Conservation (phyloP, 2,888 invertebrate genomes). For the Ellobium chinense region DNA sequence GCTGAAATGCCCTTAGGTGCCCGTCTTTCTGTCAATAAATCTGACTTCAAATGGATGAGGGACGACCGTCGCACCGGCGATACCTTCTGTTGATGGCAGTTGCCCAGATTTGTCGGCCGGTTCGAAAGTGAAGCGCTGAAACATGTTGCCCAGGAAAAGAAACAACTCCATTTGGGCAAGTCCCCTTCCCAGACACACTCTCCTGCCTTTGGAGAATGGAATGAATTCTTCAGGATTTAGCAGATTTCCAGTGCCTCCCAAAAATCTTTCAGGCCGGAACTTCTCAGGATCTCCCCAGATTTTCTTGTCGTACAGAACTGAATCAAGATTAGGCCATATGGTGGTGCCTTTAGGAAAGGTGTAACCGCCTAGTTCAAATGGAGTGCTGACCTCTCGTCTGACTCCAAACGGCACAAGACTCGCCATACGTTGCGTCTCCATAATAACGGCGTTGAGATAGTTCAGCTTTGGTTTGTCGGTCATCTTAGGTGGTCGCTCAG, state of each 20-base stretch:
- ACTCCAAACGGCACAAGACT: constrained; percentile 56
- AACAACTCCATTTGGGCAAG: constrained; percentile 46
- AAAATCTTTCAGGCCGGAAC: constrained; percentile 67
- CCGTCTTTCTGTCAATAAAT: background rate
- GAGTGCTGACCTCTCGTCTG: constrained; percentile 53
- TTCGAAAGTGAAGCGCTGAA: constrained; percentile 44
- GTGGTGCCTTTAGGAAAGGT: constrained; percentile 66
- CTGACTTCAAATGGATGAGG: constrained; percentile 29
- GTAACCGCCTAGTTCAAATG: constrained; percentile 63
- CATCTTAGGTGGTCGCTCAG: constrained; percentile 49
- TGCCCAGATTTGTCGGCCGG: background rate
- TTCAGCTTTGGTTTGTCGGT: constrained; percentile 54
- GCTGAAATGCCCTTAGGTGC: too few relatives aligned
- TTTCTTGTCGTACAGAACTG: constrained; percentile 59
- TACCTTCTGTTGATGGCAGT: constrained; percentile 2
- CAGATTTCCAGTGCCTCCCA: constrained; percentile 55
- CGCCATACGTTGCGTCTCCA: constrained; percentile 65
- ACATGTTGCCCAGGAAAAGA: constrained; percentile 36
- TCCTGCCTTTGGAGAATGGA: constrained; percentile 43
- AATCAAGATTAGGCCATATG: constrained; percentile 60
- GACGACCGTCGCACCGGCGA: background rate
- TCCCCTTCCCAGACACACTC: constrained; percentile 39
- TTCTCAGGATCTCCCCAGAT: constrained; percentile 59
- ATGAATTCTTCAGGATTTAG: constrained; percentile 49
- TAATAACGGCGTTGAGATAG: constrained; percentile 66